Percentiles rank a stretch among this genome's conserved stretches.
These are phyloP conservation scores for Drosophila orena DNA, from an alignment of 1,140 invertebrate species.

Conservation along the genomic window DNA sequence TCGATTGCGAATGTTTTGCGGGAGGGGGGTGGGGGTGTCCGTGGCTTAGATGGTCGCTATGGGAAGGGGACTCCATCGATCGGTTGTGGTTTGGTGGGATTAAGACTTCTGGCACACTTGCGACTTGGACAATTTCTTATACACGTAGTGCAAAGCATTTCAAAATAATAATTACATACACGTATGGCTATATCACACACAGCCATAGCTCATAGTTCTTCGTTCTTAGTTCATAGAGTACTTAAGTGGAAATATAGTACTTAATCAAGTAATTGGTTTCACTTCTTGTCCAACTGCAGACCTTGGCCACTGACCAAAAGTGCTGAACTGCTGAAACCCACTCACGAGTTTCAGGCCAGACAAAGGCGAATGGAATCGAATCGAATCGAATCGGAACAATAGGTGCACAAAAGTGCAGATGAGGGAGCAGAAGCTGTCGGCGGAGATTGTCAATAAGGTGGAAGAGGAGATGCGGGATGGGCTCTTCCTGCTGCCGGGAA, in stretches of 20 bases:
- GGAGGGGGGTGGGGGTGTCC: too few species aligned
- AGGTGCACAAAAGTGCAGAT: not conserved
- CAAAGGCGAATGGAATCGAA: slow-evolving; percentile 15
- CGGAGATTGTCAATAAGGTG: slow-evolving; percentile 15
- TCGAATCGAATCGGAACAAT: slow-evolving; percentile 24
- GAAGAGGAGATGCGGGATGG: not conserved
- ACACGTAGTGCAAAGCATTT: not conserved
- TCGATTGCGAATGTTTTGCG: slow-evolving; percentile 49
- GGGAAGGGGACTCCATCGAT: slow-evolving; percentile 4
- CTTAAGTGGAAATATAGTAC: too few species aligned
- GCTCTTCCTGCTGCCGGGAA: not conserved
- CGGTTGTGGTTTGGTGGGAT: slow-evolving; percentile 7
- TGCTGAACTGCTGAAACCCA: not conserved
- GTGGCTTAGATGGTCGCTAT: not conserved
- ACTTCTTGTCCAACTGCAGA: not conserved
- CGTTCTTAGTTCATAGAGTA: too few species aligned
- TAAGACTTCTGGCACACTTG: slow-evolving; percentile 8
- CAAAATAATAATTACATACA: not conserved
- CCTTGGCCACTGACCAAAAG: not conserved
- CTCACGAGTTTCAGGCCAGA: slow-evolving; percentile 2
- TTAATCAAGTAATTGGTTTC: slow-evolving; percentile 21
- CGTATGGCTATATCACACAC: too few species aligned
- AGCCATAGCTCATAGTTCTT: too few species aligned
- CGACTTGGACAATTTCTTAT: not conserved
- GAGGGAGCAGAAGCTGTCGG: not conserved